Evolutionary conservation across 2,888 invertebrate species (phyloP), one percentile per base, ranked within the genome.

Genomic region (Rapana venosa): DNA sequence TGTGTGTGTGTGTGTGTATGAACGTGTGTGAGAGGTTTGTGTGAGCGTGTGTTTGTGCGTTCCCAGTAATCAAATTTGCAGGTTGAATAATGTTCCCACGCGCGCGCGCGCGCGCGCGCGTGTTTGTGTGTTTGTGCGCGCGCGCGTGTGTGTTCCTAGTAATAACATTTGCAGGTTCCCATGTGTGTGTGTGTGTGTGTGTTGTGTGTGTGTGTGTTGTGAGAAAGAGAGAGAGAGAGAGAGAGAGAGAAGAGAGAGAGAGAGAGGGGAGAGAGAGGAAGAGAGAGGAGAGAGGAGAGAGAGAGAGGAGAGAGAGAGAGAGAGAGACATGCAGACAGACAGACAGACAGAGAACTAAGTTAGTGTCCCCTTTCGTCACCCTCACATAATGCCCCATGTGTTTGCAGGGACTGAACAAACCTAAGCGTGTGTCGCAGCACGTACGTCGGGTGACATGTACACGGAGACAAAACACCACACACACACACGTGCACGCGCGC

Each of bases 161-260:
- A n/a, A n/a, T n/a, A n/a, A n/a, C 17, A 17, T 61, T 11, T 61
- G 61, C 17, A 17, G 11, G 17, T 61, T 11, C 17, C 13, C 17
- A 26, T 66, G 66, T 66, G 66, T 66, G 66, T 66, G 66, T 66
- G 17, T 66, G 26, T 66, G 66, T 66, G 66, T 66, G 66, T 66
- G 66, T n/a, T 66, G 66, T 66, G 66, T 66, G 26, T 66, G 66
- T 66, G 66, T 66, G 66, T 32, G 87, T n/a, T 66, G 70, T 66
- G 87, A 66, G 87, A 32, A 8, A 66, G 30, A 87, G 32, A 87
- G 11, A 66, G 70, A 70, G 70, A 70, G 32, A 87, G 87, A 66
- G 74, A 70, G 66, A 87, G 15, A 87, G 87, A 66, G 66, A n/a
- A 66, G 30, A 66, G 61, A 61, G 70, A 32, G 36, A 66, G 30